Base-by-base conservation (phyloP, 2,113 vertebrate genomes). In the Chaetodon auriga region DNA sequence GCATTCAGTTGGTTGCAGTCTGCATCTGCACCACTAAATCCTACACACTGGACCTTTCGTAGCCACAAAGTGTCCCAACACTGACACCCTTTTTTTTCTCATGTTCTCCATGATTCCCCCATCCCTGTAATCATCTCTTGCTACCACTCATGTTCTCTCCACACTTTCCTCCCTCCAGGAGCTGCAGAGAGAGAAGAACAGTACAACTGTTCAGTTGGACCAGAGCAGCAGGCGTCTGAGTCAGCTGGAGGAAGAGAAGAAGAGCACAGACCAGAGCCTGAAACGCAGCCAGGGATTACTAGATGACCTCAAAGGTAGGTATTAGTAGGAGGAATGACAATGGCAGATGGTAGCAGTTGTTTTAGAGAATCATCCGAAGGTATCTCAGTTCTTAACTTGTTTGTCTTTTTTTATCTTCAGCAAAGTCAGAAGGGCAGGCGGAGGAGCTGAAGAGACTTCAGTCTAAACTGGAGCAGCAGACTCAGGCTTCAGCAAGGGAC, bases 251-350 rank as follows among this genome's bases (percentile, higher is more conserved):
- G 96, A 96, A 12, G 96, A 99, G 70, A 93, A 96, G 46, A 94
- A 87, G 86, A 92, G 19, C 1, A 71, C 78, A 25, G 96, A 95
- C 61, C 93, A 95, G 61, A 94, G 83, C 84, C 83, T 97, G 80
- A 96, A 95, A 63, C 93, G 96, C 83, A 97, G 90, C 68, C 96
- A 96, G 81, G 92, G 79, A 53, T 91, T 94, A 73, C 88, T 93
- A 3, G 97, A 97, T 83, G 96, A 97, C 73, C 86, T 98, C 77
- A 96, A 92, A 95, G 94, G 98, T 98, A 90, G 5, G n/a, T n/a
- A 19, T 58, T 18, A 5, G 10, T 45, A 16, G 21, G 30, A 46
- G 5, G 12, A 35, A 41, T 58, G 1, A 3, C 36, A 68, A 2
- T 41, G 1, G 0, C 6, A 38, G 30, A 4, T 2, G 11, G 4